phyloP scores from a whole-genome alignment of 2,113 vertebrate genomes.

The Orcinus orca region DNA sequence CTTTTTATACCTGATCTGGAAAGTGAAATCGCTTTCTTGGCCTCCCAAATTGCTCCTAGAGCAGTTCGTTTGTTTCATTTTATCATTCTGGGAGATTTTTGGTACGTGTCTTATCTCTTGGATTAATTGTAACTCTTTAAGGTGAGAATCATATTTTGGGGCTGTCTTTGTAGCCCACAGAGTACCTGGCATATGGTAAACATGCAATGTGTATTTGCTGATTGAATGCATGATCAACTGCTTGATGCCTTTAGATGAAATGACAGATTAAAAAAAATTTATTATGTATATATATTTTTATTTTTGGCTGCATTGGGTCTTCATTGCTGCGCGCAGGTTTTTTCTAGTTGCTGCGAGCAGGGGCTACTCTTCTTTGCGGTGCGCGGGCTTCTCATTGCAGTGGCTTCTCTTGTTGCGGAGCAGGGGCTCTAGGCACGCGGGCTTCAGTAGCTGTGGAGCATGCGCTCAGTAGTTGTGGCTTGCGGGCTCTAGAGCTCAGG shows the following conservation, averaged over 20 bases:
- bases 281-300: too few species aligned
- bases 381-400: too few species aligned
- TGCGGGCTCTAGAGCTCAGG: too few species aligned
- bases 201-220: background rate
- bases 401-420: too few species aligned
- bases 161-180: background rate
- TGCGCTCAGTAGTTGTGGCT: too few species aligned
- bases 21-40: background rate
- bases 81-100: background rate
- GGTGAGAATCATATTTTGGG: background rate
- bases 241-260: background rate
- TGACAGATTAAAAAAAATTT: background rate
- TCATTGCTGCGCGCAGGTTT: too few species aligned
- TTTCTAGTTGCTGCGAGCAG: too few species aligned
- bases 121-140: constrained; percentile 11
- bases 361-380: too few species aligned
- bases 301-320: too few species aligned
- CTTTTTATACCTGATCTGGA: constrained; percentile 20
- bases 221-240: background rate
- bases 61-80: constrained; percentile 36
- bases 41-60: background rate
- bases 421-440: too few species aligned
- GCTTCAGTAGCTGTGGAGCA: too few species aligned
- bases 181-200: background rate
- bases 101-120: background rate